Evolutionary conservation across 53 echinoderm and acorn worm species (phyloP), one percentile per base, ranked within the genome.

Genomic region (Holothuria scabra): DNA sequence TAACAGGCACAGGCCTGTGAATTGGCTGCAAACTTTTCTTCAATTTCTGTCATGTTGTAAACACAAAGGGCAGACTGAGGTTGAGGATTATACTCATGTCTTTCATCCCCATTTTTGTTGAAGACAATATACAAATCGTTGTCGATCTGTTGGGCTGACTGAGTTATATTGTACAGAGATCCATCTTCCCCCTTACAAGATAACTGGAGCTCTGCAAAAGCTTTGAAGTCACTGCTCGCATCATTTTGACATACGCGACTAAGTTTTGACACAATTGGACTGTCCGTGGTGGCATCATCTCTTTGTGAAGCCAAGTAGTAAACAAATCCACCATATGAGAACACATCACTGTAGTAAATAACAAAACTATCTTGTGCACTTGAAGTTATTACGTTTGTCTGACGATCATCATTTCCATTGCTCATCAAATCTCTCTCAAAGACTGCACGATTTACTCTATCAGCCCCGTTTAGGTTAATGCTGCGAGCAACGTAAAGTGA

Each of bases 1-100:
- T 32, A 7, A 18, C 28, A 67, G n/a, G 62, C 82, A 55, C 66
- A 65, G 18, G 80, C 46, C 23, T 24, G 29, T 28, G 74, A 61
- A 65, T 87, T 88, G 21, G 59, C 67, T 8, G n/a, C 22, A 87
- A 93, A 90, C 30, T 79, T 85, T 4, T 60, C 62, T 76, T 87
- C 87, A 8, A 93, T 46, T 35, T 84, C 78, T 48, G n/a, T 64
- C 90, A 93, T 93, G 56, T 85, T 85, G 63, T 85, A 93, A 37
- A 87, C 37, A 78, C 93, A 93, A 41, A 93, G 81, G 25, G 88
- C 93, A n/a, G 93, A 93, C 38, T 81, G 59, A 14, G 84, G 31
- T 4, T 30, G 80, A 59, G 85, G 85, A 33, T 68, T 30, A 37
- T 18, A 21, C 41, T 68, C 68, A 68, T 68, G 18, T 18, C n/a